Evolutionary conservation across 2,797 vertebrate genomes (phyloP), one percentile per base, ranked within the genome.

Genomic region (Linurgus olivaceus): DNA sequence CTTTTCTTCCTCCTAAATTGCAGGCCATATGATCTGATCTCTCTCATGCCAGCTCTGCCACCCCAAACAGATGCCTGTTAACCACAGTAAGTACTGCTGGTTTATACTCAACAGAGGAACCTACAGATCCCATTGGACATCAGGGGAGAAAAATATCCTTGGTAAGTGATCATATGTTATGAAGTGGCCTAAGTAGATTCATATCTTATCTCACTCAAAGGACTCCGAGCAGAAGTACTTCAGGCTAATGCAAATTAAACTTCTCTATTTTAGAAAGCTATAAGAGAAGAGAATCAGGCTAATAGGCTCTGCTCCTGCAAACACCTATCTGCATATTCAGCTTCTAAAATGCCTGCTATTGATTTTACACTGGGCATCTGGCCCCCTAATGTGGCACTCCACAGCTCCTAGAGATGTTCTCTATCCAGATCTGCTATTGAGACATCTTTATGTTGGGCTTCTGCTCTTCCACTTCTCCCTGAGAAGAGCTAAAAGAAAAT

Each of bases 401-500:
- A 71, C 68, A 82, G 59, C 35, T 85, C 29, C 48, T 48, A 80
- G 37, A 57, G 48, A 81, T 2, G 1, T 84, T 88, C 90, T 86
- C 73, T 50, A 55, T 59, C 35, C 35, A 87, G 62, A 66, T 7
- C 35, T 51, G 23, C 31, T 55, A 86, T 10, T 72, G 35, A 88
- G 58, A 55, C 6, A 7, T 67, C 42, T 86, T 93, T 44, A 59
- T 44, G 25, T 42, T 54, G 48, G 51, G 65, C 63, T 85, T 48
- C 23, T 10, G 23, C 24, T 77, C 65, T 75, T 85, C 16, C 8
- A 37, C 38, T 52, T 88, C 63, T 84, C 19, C 38, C 45, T 45
- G n/a, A 83, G 38, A 93, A 88, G 13, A 78, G 19, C 79, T 94
- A 51, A 83, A 93, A 86, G 58, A 92, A 94, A 87, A 85, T 14